These are phyloP conservation scores for Scaeva pyrastri DNA, from an alignment of 2,888 invertebrate species.

Conservation along the genomic window DNA sequence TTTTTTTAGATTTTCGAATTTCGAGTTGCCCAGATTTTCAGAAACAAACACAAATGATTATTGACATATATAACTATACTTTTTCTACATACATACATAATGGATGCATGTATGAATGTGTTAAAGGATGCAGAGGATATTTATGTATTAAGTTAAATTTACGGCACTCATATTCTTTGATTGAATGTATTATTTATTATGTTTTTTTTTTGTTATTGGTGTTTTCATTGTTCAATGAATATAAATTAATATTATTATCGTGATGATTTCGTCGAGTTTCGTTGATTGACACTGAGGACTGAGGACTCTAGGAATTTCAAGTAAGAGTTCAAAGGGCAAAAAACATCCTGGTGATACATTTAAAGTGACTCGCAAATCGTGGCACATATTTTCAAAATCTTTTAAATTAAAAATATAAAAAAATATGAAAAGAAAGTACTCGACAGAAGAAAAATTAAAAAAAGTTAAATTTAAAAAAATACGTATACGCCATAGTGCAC, in stretches of 20 bases:
- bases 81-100: no score
- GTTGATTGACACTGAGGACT: slow-evolving; percentile 18
- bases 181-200: slow-evolving; percentile 45
- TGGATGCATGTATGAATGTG: no score
- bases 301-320: background rate
- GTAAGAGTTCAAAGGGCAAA: background rate
- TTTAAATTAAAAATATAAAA: no score
- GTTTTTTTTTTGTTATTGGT: background rate
- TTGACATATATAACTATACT: background rate
- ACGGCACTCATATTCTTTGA: slow-evolving; percentile 10
- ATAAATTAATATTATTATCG: slow-evolving; percentile 51
- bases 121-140: background rate
- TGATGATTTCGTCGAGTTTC: slow-evolving; percentile 17
- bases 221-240: slow-evolving; percentile 11
- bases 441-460: no score
- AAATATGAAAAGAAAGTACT: no score
- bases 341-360: no score
- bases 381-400: no score
- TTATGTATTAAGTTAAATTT: background rate
- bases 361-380: no score
- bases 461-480: no score
- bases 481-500: no score
- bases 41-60: background rate
- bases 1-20: background rate
- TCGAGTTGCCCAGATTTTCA: slow-evolving; percentile 11